Evolutionary conservation across 2,113 vertebrate genomes (phyloP).

Genomic region (Penelope pileata): DNA sequence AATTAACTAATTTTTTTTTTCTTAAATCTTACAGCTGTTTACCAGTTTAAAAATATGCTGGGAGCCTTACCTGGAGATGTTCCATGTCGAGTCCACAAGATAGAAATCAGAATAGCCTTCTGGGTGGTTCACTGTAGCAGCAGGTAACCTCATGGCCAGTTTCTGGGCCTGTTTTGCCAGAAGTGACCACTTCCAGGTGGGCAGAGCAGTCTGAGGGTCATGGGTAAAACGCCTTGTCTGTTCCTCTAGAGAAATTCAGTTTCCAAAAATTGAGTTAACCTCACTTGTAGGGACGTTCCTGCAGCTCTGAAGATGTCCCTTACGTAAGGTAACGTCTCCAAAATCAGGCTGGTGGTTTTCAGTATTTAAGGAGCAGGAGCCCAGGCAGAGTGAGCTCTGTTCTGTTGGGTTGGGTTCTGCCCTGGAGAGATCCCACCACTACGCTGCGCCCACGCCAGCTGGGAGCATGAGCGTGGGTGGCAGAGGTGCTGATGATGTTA

Average conservation of each 20-base stretch:
- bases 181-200: not conserved
- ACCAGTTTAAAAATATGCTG: not conserved
- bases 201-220: not conserved
- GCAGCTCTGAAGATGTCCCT: conserved; percentile 9
- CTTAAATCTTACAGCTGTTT: not conserved
- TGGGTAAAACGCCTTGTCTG: not conserved
- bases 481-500: not conserved
- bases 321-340: not conserved
- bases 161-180: not conserved
- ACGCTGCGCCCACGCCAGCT: fast-evolving
- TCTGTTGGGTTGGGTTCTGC: not conserved
- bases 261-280: not conserved
- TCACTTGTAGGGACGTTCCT: not conserved
- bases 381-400: not conserved
- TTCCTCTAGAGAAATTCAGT: not conserved
- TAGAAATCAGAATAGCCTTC: not conserved
- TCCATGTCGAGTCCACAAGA: not conserved
- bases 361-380: not conserved
- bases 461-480: fast-evolving
- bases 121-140: not conserved
- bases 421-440: fast-evolving
- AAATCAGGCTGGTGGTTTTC: not conserved
- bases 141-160: not conserved
- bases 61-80: not conserved
- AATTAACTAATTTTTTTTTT: not conserved